phyloP scores from a whole-genome alignment of 2,797 vertebrate species.

The Epinephelus coioides region DNA sequence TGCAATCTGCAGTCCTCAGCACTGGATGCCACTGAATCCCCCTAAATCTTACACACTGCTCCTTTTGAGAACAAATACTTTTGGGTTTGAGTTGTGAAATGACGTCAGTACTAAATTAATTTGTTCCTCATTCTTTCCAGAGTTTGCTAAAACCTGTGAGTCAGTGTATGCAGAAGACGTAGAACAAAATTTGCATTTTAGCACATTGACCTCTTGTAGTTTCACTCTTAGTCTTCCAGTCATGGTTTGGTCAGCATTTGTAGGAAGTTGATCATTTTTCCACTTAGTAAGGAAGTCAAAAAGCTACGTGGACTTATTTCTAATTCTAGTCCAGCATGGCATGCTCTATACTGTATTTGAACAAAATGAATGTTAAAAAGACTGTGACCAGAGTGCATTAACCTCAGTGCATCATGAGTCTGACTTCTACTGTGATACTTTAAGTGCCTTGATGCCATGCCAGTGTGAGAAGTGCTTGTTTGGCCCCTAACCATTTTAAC shows the following conservation, averaged over 20 bases:
- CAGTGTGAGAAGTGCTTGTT: constrained; percentile 64
- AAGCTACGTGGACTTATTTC: constrained; percentile 2
- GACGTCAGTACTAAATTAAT: neutral
- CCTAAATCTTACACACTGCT: too few species aligned
- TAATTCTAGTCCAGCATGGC: constrained; percentile 58
- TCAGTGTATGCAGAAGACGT: neutral
- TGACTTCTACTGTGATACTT: constrained; percentile 50
- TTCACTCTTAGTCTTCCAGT: neutral
- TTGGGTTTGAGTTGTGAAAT: neutral
- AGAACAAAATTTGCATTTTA: neutral
- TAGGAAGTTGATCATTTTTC: neutral
- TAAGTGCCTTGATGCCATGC: constrained; percentile 57
- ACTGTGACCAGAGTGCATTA: constrained; percentile 45
- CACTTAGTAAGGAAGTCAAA: neutral
- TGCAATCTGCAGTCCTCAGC: too few species aligned
- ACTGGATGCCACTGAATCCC: too few species aligned
- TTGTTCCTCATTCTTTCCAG: neutral
- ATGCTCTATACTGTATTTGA: constrained; percentile 42
- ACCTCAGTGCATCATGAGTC: constrained; percentile 60
- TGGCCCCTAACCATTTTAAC: constrained; percentile 69
- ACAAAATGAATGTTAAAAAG: constrained; percentile 31
- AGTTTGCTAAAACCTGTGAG: too few species aligned
- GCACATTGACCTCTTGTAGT: constrained; percentile 4
- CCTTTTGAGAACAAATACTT: neutral
- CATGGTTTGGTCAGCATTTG: constrained; percentile 7